Conservation (phyloP, 1,140 invertebrate species). For the Lordiphosa mommai region DNA sequence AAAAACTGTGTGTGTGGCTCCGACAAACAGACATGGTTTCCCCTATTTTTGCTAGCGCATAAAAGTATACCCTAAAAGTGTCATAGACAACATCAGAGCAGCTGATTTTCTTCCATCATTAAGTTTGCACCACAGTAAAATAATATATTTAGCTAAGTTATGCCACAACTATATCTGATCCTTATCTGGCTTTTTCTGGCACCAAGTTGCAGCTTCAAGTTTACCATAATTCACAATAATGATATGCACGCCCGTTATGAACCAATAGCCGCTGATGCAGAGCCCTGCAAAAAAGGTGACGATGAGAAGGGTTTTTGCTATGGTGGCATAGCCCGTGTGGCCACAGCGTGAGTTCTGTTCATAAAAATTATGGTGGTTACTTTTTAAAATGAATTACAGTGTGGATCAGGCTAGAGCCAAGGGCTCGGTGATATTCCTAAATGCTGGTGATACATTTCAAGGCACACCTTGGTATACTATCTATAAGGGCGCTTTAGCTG, state of each 20-base stretch:
- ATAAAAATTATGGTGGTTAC: too few species aligned
- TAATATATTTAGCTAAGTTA: too few species aligned
- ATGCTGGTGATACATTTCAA: constrained; percentile 94
- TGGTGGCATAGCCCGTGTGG: constrained; percentile 89
- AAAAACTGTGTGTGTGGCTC: too few species aligned
- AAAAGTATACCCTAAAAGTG: too few species aligned
- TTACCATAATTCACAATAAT: constrained; percentile 91
- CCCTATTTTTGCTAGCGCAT: too few species aligned
- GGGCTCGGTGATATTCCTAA: constrained; percentile 86
- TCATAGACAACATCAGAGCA: too few species aligned
- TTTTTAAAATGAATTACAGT: constrained; percentile 38
- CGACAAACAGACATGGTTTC: too few species aligned
- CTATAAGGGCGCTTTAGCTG: constrained; percentile 87
- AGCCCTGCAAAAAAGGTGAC: constrained; percentile 82
- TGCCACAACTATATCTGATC: background rate
- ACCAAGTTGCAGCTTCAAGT: constrained; percentile 46
- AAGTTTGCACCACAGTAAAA: too few species aligned
- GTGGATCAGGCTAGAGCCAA: constrained; percentile 81
- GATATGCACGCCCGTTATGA: constrained; percentile 94
- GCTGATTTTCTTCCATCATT: too few species aligned
- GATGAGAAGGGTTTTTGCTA: constrained; percentile 83
- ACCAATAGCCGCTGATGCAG: constrained; percentile 84
- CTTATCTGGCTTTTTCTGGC: background rate
- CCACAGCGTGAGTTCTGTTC: constrained; percentile 81
- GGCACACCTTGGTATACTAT: constrained; percentile 90